phyloP scores from a whole-genome alignment of 2,888 invertebrate genomes.

The Spatulosminthurus flaviceps region DNA sequence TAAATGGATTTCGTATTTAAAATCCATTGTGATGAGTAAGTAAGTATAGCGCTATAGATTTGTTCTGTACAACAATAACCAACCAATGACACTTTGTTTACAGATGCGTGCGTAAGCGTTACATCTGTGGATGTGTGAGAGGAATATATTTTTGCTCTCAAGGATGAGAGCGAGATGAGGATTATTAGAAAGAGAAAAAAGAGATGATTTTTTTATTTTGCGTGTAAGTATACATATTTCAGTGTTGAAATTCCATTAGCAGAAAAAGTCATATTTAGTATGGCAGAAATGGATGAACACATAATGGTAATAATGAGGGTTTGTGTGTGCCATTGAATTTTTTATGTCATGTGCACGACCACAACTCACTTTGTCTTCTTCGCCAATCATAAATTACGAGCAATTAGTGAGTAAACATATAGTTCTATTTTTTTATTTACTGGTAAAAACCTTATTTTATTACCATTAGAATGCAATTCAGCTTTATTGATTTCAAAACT shows the following conservation, averaged over 20 bases:
- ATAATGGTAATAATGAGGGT: background rate
- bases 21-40: too few relatives aligned
- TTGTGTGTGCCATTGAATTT: slow-evolving; percentile 12
- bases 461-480: slow-evolving; percentile 12
- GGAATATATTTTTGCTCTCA: too few relatives aligned
- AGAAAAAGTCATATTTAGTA: background rate
- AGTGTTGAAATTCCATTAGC: too few relatives aligned
- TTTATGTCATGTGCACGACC: background rate
- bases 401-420: slow-evolving; percentile 1
- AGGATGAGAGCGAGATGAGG: too few relatives aligned
- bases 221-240: too few relatives aligned
- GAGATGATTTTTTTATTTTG: too few relatives aligned
- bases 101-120: too few relatives aligned
- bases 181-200: too few relatives aligned
- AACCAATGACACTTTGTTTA: too few relatives aligned
- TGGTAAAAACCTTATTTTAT: background rate
- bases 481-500: background rate
- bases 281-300: background rate
- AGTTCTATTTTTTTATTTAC: background rate
- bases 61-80: too few relatives aligned
- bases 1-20: background rate
- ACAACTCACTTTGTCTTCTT: background rate
- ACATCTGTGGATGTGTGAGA: too few relatives aligned
- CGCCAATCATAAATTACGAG: background rate
- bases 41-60: too few relatives aligned